These are phyloP conservation scores for Apodemus sylvaticus DNA, from an alignment of 2,113 vertebrate genomes.

Conservation along the genomic window DNA sequence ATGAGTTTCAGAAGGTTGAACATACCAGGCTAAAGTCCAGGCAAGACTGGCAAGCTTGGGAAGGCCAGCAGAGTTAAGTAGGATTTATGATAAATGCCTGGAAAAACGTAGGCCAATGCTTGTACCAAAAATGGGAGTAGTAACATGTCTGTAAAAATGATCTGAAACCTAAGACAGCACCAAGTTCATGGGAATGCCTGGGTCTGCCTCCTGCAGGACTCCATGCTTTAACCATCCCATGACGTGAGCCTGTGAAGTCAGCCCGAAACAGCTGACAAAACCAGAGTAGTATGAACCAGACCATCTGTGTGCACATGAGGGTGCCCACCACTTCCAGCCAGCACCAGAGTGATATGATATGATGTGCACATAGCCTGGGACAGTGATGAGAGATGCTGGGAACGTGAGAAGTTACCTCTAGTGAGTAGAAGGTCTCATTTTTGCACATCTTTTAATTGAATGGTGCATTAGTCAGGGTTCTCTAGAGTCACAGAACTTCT, in stretches of 20 bases:
- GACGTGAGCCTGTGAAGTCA: not conserved
- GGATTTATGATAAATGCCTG: not conserved
- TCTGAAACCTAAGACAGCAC: not conserved
- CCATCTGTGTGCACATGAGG: too few species aligned
- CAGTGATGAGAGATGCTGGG: not conserved
- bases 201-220: not conserved
- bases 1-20: not conserved
- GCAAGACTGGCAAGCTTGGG: not conserved
- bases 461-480: too few species aligned
- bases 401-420: not conserved
- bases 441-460: not conserved
- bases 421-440: not conserved
- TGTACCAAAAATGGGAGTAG: not conserved
- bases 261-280: not conserved
- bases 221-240: not conserved
- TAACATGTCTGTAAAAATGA: not conserved
- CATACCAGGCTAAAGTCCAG: not conserved
- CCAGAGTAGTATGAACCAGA: too few species aligned
- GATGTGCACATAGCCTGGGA: rapidly evolving
- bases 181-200: not conserved
- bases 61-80: not conserved
- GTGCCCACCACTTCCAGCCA: not conserved
- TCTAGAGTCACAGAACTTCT: too few species aligned
- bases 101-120: not conserved
- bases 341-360: too few species aligned